phyloP scores from a whole-genome alignment of 2,113 vertebrate genomes.

The Tretioscincus oriximinensis region DNA sequence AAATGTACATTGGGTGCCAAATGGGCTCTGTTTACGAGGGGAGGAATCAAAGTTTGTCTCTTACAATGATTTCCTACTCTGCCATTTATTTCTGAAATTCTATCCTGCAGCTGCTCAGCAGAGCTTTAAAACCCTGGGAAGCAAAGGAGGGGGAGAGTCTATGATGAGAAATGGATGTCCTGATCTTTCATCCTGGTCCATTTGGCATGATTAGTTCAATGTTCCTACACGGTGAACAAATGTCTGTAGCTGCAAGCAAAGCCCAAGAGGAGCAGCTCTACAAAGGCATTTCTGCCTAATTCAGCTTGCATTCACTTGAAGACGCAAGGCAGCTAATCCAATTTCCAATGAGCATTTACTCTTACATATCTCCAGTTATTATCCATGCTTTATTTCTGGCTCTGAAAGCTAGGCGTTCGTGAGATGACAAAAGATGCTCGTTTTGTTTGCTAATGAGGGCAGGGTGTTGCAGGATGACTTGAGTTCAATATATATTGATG shows the following conservation, averaged over 20 bases:
- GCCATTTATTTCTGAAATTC: constrained; percentile 38
- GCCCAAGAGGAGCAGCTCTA: constrained; percentile 8
- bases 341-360: constrained; percentile 32
- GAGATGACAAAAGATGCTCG: constrained; percentile 22
- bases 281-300: constrained; percentile 36
- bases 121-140: constrained; percentile 40
- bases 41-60: neutral
- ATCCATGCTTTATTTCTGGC: neutral
- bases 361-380: constrained; percentile 18
- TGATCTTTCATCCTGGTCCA: constrained; percentile 32
- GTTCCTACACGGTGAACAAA: constrained; percentile 35
- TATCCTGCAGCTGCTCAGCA: constrained; percentile 23
- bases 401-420: constrained; percentile 35
- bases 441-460: constrained; percentile 37
- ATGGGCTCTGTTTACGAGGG: neutral
- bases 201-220: constrained; percentile 33
- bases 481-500: constrained; percentile 17
- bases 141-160: neutral
- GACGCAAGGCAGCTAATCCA: constrained; percentile 32
- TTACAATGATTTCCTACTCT: neutral
- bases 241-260: constrained; percentile 21
- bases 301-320: constrained; percentile 23
- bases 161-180: constrained; percentile 7
- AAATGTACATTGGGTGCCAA: neutral
- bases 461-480: constrained; percentile 20